Conservation (phyloP, 1,140 invertebrate genomes). For the Halesus radiatus region DNA sequence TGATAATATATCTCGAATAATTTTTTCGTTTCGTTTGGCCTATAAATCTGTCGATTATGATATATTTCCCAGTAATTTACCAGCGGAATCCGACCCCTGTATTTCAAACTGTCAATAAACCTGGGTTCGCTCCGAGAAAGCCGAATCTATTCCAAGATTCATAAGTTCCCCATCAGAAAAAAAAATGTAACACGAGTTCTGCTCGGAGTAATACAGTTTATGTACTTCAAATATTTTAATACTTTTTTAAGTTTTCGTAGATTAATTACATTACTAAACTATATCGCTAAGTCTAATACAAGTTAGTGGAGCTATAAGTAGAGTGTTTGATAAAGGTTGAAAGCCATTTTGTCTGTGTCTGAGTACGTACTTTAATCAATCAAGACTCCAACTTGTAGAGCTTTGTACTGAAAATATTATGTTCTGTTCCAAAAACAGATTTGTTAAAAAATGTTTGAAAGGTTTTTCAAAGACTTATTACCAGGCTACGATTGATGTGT, state of each 20-base stretch:
- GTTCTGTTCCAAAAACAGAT: too few relatives aligned
- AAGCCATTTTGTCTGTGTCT: too few relatives aligned
- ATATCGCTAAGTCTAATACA: too few relatives aligned
- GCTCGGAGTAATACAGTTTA: neutral
- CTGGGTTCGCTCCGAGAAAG: neutral
- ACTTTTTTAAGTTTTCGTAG: neutral
- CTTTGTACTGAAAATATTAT: too few relatives aligned
- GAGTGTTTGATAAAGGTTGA: too few relatives aligned
- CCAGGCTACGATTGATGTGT: too few relatives aligned
- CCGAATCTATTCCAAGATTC: constrained; percentile 25
- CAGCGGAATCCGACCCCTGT: constrained; percentile 8
- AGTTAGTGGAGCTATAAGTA: too few relatives aligned
- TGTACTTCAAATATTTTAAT: too few relatives aligned
- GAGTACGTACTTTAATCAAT: too few relatives aligned
- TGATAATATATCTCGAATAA: constrained; percentile 38
- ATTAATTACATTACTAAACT: neutral
- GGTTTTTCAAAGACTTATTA: too few relatives aligned
- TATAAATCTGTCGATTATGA: constrained; percentile 46
- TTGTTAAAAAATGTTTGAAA: too few relatives aligned
- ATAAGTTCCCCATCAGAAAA: constrained; percentile 12
- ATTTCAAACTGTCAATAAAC: constrained; percentile 45
- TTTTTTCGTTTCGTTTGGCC: constrained; percentile 37
- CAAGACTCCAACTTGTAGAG: too few relatives aligned
- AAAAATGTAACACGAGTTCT: constrained; percentile 1
- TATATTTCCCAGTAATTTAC: constrained; percentile 40